These are phyloP conservation scores for Petrocephalus zakoni DNA, from an alignment of 2,113 vertebrate species.

Conservation along the genomic window DNA sequence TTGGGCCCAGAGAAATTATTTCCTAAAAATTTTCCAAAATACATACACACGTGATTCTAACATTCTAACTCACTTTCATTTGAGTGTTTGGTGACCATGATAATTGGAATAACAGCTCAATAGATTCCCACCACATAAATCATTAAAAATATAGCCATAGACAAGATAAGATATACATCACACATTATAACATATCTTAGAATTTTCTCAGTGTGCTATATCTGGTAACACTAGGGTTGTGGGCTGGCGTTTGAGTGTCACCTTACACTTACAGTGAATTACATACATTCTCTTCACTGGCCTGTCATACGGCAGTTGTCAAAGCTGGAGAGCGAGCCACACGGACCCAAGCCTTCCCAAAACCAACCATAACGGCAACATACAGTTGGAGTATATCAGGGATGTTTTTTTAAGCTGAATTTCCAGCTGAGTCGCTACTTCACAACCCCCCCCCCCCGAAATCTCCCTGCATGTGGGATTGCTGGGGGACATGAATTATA, in stretches of 20 bases:
- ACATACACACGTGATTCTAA: not conserved
- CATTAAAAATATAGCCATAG: not conserved
- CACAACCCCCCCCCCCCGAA: conserved; percentile 18
- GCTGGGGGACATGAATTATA: conserved; percentile 48
- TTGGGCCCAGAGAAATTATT: not conserved
- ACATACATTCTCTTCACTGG: not conserved
- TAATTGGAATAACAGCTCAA: not conserved
- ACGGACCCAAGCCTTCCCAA: not conserved
- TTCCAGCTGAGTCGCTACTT: not conserved
- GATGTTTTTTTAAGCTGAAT: not conserved
- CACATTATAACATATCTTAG: not conserved
- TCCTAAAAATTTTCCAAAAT: not conserved
- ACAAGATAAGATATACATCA: not conserved
- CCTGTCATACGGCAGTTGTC: not conserved
- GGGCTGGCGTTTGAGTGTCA: not conserved
- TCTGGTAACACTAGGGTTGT: not conserved
- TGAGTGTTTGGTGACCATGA: not conserved
- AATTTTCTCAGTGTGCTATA: not conserved
- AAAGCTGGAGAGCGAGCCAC: not conserved
- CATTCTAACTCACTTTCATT: not conserved
- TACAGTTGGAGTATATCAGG: not conserved
- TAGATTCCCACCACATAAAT: not conserved
- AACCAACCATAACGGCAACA: not conserved
- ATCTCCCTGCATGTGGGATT: conserved; percentile 24
- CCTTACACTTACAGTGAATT: not conserved